Conservation (phyloP, 2,113 vertebrate species). For the Cryptomyrus ogoouensis region DNA sequence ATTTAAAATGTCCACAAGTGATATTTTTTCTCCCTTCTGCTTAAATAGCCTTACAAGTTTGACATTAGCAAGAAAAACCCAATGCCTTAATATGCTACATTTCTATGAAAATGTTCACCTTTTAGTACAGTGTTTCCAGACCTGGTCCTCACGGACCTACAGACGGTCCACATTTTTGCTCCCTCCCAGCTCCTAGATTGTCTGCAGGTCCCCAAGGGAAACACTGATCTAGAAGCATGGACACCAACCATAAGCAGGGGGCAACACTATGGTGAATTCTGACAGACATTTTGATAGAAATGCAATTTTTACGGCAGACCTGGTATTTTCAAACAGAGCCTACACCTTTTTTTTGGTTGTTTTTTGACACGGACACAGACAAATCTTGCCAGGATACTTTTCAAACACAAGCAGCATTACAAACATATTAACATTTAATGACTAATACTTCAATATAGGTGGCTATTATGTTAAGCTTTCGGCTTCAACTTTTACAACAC, state of each 20-base stretch:
- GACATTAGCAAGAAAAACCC: not conserved
- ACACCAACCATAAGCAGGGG: not conserved
- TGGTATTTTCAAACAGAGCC: no score
- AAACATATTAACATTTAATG: not conserved
- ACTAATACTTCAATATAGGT: not conserved
- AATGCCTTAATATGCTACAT: not conserved
- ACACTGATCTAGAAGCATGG: not conserved
- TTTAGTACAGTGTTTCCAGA: not conserved
- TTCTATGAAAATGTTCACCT: not conserved
- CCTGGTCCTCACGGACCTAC: not conserved
- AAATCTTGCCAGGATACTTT: not conserved
- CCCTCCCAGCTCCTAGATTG: not conserved
- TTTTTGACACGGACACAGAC: no score
- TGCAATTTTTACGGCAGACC: no score
- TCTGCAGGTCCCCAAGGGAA: not conserved
- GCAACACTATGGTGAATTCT: no score
- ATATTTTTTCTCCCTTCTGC: not conserved
- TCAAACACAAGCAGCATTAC: not conserved
- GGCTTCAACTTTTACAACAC: not conserved
- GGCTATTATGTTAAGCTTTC: not conserved
- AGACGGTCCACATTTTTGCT: not conserved
- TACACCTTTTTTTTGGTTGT: no score
- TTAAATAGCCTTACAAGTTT: not conserved
- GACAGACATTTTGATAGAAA: no score
- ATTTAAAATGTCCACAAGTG: not conserved